Conservation (phyloP, 2,797 vertebrate species). For the Crocidura indochinensis region DNA sequence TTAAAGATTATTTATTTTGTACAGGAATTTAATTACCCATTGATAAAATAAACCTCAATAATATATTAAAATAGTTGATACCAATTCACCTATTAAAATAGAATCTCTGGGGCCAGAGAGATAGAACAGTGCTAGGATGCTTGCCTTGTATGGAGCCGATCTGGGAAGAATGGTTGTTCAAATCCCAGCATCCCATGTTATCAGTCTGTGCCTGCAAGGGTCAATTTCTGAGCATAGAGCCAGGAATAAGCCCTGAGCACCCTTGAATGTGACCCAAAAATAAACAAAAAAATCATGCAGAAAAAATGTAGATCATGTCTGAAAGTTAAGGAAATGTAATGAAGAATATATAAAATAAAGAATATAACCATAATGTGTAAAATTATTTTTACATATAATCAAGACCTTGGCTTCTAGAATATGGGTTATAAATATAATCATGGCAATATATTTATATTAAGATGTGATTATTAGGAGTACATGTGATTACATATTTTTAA, state of each 20-base stretch:
- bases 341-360: neutral
- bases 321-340: neutral
- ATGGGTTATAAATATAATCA: neutral
- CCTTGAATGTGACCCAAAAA: too few relatives aligned
- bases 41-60: neutral
- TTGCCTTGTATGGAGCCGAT: too few relatives aligned
- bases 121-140: too few relatives aligned
- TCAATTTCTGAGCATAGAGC: too few relatives aligned
- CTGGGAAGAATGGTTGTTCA: too few relatives aligned
- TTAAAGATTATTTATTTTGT: neutral
- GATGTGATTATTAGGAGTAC: neutral
- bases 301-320: neutral
- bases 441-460: conserved; percentile 10
- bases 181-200: too few relatives aligned
- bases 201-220: too few relatives aligned
- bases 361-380: neutral
- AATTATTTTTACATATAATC: neutral
- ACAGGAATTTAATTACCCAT: neutral
- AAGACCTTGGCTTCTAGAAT: neutral
- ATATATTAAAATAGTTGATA: neutral
- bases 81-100: neutral
- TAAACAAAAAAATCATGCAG: neutral
- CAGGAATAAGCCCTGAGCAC: too few relatives aligned
- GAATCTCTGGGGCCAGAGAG: neutral
- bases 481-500: neutral